Base-by-base conservation (phyloP, 2,113 vertebrate genomes). In the Furnarius figulus region DNA sequence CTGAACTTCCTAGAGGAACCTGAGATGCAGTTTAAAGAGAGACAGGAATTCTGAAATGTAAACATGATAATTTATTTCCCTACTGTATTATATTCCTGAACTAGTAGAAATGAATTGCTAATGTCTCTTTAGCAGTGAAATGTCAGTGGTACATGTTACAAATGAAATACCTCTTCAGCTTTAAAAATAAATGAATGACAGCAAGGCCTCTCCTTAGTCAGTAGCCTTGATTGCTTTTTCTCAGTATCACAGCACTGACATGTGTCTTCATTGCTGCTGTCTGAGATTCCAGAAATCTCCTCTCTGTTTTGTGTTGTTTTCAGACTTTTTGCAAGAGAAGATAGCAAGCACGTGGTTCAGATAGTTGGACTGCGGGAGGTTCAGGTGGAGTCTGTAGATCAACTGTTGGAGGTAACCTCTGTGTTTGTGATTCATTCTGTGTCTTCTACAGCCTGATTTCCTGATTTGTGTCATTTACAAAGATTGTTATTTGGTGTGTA, bases 291-390 rank as follows among this genome's bases (percentile, higher is more conserved):
- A 53, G 8, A 25, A 35, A 18, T 76, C 44, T 76, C 3, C 11
- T 73, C 82, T 65, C n/a, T 90, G 25, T 5, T 0, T 61, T 87
- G 53, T 85, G 97, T 82, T 28, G 20, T 92, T 83, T 95, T 46
- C 75, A 99, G 99, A 89, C 97, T 99, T 77, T 99, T 98, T 94
- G 98, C 99, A 66, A 98, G 99, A 95, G 99, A 99, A 96, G 99
- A 99, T 39, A 97, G 98, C 78, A 98, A 99, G 55, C 98, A 98
- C 1, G 79, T 99, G 1, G 99, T 99, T 42, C 99, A 99, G 78
- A 99, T 99, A 88, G 98, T 98, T 40, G 99, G 99, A 24, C 96
- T 99, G 58, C 97, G 53, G 49, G 97, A 99, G 62, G 94, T 99
- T 76, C 98, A 97, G 79, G 99, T 99, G 96, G 97, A 98, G 56